These are phyloP conservation scores for Saguinus imperator DNA, from an alignment of 2,113 vertebrate species.

Conservation along the genomic window DNA sequence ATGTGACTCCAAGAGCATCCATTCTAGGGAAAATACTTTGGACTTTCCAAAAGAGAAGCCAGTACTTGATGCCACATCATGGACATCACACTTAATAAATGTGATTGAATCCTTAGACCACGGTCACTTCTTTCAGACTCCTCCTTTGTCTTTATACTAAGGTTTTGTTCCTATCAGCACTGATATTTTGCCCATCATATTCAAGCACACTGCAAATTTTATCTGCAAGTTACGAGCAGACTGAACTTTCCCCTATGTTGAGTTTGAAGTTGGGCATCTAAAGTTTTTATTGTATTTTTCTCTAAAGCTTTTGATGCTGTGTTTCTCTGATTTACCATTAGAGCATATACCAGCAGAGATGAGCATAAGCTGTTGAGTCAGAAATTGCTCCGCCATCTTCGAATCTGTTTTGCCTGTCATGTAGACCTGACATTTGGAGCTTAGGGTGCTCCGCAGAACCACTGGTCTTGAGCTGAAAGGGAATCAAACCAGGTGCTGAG, in stretches of 20 bases:
- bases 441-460: neutral
- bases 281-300: neutral
- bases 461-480: neutral
- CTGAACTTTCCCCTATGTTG: too few relatives aligned
- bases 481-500: neutral
- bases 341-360: neutral
- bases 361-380: neutral
- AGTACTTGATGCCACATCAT: neutral
- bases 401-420: neutral
- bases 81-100: neutral
- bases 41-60: neutral
- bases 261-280: neutral
- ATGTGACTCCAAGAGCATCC: neutral
- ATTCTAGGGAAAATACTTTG: neutral
- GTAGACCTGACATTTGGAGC: neutral
- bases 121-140: neutral
- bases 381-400: neutral
- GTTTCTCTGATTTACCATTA: neutral
- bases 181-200: rapidly evolving
- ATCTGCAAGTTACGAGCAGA: neutral
- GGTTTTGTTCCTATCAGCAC: neutral
- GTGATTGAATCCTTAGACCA: rapidly evolving
- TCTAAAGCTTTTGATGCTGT: neutral
- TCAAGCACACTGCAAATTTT: neutral
- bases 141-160: neutral